Evolutionary conservation across 2,113 vertebrate species (phyloP), one percentile per base, ranked within the genome.

Genomic region (Hemicordylus capensis): DNA sequence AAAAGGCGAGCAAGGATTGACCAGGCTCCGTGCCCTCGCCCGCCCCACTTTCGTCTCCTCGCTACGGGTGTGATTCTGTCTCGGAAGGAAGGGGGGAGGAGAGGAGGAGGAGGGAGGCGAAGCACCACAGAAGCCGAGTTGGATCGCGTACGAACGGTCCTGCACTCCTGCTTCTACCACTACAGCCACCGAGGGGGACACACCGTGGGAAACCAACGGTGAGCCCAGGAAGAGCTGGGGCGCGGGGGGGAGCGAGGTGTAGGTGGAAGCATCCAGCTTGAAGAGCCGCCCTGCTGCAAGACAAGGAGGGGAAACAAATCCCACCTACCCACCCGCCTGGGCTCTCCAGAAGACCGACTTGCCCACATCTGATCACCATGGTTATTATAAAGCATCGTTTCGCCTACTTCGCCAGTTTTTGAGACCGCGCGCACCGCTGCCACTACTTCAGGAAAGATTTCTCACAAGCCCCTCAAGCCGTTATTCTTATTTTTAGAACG

Each of bases 191-290:
- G 72, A 56, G n/a, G 75, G 89, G 74, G 88, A 86, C 86, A 91
- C 89, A 64, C 88, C 87, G 89, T 48, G 84, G 1, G 17, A 44
- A n/a, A n/a, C n/a, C n/a, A n/a, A 31, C 17, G 64, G 86, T 74
- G 90, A 80, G 85, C 80, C 91, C 39, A 86, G 94, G 94, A 94
- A 93, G 94, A 91, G 90, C 89, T 87, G 90, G 92, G 76, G n/a
- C n/a, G n/a, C n/a, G n/a, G n/a, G n/a, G 73, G 42, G 80, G 54
- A 87, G 90, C 1, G 58, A 34, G 46, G 39, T 34, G 14, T 9
- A 6, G 10, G 61, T 12, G 24, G 10, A 42, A 17, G 4, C 3
- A 26, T 28, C 44, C 2, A 76, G 61, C 44, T 67, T 42, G 48
- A 58, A 24, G 63, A 34, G 44, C 34, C n/a, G n/a, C n/a, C n/a